A percentile compares a stretch with the other conserved stretches of the same genome.
phyloP scores from a whole-genome alignment of 2,113 vertebrate species.

The Scatophagus argus region DNA sequence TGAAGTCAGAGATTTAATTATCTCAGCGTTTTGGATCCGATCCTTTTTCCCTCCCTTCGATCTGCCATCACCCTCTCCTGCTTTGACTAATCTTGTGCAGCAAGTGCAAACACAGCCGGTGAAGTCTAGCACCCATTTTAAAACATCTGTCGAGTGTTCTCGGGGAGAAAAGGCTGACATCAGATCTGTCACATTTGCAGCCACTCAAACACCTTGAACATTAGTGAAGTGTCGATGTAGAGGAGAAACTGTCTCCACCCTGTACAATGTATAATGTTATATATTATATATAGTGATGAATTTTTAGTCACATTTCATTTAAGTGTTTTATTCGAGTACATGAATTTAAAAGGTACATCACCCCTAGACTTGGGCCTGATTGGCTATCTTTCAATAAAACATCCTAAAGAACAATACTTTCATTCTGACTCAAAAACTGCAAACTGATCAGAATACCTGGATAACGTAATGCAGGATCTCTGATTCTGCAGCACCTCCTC shows the following conservation, averaged over 20 bases:
- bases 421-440: background rate
- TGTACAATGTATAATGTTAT: background rate
- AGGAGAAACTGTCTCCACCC: background rate
- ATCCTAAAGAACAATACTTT: background rate
- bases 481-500: too few species aligned
- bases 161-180: background rate
- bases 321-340: too few species aligned
- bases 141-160: constrained; percentile 1
- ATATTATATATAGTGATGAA: too few species aligned
- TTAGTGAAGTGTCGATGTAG: background rate
- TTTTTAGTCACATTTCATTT: too few species aligned
- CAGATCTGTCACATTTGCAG: background rate
- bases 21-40: constrained; percentile 28
- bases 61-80: background rate
- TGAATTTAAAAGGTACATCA: too few species aligned
- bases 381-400: too few species aligned
- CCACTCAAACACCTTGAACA: background rate
- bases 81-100: constrained; percentile 3
- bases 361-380: background rate
- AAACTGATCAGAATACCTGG: background rate
- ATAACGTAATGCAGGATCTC: too few species aligned
- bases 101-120: constrained; percentile 4
- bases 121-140: background rate
- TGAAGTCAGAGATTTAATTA: constrained; percentile 46
- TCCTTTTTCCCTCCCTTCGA: background rate